Base-by-base conservation (phyloP, 2,113 vertebrate species). In the Cephalopholis sonnerati region DNA sequence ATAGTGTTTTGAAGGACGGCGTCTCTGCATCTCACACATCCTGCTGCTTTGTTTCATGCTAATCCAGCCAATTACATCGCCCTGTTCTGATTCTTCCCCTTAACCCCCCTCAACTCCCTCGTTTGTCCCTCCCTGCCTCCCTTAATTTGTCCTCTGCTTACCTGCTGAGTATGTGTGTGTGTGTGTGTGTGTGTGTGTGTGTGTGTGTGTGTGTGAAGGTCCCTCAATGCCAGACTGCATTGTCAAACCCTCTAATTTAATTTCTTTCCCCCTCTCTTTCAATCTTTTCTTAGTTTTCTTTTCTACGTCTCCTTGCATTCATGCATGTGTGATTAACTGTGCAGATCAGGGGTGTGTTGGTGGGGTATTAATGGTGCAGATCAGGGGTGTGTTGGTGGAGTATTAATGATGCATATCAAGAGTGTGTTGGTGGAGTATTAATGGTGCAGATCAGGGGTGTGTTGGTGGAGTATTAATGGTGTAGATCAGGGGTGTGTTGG, bases 41-140 rank as follows among this genome's bases (percentile, higher is more conserved):
- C 76, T 50, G 64, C 81, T 68, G 84, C 70, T 73, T 69, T 0
- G 18, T 58, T 62, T 89, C 18, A 61, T 24, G 67, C 74, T 81
- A 36, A 69, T 54, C 18, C 69, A 32, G 10, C 80, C 78, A 79
- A 84, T 82, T 22, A 84, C 50, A 59, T 53, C 5, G 17, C 69
- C 62, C 9, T 6, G 13, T 41, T 76, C 13, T 22, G 18, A 57
- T 44, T 39, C 58, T 5, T 25, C 64, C 24, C n/a, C 29, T 41
- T 25, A 39, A 29, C 67, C 53, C 58, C 65, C 79, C 79, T n/a
- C 64, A 6, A 51, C 65, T 25, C 16, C 36, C 44, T 53, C 69
- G 10, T 73, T 54, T 70, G 70, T 77, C 75, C 78, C 67, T 44
- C 48, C 11, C 53, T 50, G 41, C 62, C 51, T 83, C 39, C 67